Evolutionary conservation across 2,797 vertebrate genomes (phyloP), one percentile per base, ranked within the genome.

Genomic region (Acanthornis magna): DNA sequence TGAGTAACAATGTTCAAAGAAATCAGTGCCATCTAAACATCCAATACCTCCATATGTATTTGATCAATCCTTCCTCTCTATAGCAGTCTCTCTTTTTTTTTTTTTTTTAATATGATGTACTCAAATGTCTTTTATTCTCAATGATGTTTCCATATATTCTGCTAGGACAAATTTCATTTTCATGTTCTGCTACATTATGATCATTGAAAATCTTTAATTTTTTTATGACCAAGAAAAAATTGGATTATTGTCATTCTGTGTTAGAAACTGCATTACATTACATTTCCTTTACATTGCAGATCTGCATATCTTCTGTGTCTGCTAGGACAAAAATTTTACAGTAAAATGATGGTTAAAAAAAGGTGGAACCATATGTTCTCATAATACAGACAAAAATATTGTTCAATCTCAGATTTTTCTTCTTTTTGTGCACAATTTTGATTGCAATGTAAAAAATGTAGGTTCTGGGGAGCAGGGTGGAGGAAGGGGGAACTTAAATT

Each of bases 381-480:
- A 25, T 43, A 67, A 73, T 38, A 26, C 12, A 66, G 32, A 61
- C 8, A 71, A 82, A 78, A 91, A 26, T 30, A 51, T 36, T 89
- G 23, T 51, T 81, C 13, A 48, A 65, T 78, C 7, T 58, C 1
- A 4, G 8, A 51, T 55, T 85, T 78, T 88, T 61, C 19, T 85
- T 70, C 16, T n/a, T 86, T 75, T 83, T 45, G 48, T 45, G 29
- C 11, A 51, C 13, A 53, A 21, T 58, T 80, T 74, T 81, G 32
- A 25, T 65, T 75, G 27, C 8, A 75, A 16, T 21, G 15, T 25
- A 47, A 57, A 81, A 83, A 72, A 30, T 10, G 1, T 16, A 27
- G 9, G 10, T 72, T 72, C 2, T 6, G 0, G 12, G n/a, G 3
- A 17, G 5, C 1, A 34, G 8, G 13, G 2, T 11, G 3, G 25